These are phyloP conservation scores for Chloropsis hardwickii DNA, from an alignment of 2,113 vertebrate genomes.

Conservation along the genomic window DNA sequence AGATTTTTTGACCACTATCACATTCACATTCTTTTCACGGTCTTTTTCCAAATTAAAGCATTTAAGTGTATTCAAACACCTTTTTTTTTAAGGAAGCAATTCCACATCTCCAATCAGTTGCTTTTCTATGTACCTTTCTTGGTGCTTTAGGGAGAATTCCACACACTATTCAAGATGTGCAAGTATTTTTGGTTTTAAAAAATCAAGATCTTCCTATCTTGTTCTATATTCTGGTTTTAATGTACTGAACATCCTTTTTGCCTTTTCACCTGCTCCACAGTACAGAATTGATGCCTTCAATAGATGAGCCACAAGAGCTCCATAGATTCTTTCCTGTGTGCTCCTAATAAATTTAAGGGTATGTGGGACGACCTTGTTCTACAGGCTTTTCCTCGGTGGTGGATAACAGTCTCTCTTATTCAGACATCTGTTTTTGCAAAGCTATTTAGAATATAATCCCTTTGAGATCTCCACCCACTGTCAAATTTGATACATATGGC, in stretches of 20 bases:
- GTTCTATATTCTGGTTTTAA: not conserved
- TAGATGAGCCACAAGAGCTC: not conserved
- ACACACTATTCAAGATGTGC: not conserved
- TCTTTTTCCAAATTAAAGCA: too few species aligned
- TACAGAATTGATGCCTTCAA: not conserved
- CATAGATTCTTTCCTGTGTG: not conserved
- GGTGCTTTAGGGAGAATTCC: not conserved
- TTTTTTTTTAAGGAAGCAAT: too few species aligned
- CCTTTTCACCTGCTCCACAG: not conserved
- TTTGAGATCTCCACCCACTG: not conserved
- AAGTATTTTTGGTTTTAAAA: not conserved
- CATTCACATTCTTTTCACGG: too few species aligned
- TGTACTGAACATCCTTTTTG: not conserved
- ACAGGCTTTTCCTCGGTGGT: not conserved
- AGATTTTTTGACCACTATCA: not conserved
- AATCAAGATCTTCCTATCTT: not conserved
- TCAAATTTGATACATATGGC: not conserved
- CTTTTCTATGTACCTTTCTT: not conserved
- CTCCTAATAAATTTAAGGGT: not conserved
- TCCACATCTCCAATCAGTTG: not conserved
- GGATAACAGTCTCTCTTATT: not conserved
- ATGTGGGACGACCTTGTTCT: not conserved
- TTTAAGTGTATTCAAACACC: accelerated
- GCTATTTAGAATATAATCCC: not conserved
- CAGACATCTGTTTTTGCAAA: not conserved